These are phyloP conservation scores for Euplexia lucipara DNA, from an alignment of 2,888 invertebrate species.

Conservation along the genomic window DNA sequence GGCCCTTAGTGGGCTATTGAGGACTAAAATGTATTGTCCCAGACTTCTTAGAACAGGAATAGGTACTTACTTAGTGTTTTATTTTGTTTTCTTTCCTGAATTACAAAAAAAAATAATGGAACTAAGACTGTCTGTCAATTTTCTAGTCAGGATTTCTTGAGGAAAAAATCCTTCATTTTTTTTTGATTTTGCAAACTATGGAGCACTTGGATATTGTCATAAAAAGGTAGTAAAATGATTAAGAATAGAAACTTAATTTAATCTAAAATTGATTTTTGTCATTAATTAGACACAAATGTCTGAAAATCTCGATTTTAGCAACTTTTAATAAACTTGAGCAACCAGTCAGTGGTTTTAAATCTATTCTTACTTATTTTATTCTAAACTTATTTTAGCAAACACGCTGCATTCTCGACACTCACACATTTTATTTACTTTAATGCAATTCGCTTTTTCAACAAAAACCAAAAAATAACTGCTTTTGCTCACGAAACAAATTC, in stretches of 20 bases:
- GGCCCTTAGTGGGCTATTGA: slow-evolving; percentile 38
- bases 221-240: not conserved
- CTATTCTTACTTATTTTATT: too few species aligned
- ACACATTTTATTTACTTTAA: slow-evolving; percentile 10
- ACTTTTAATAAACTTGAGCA: not conserved
- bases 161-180: not conserved
- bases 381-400: slow-evolving; percentile 42
- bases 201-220: not conserved
- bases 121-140: not conserved
- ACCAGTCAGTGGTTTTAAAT: not conserved
- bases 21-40: slow-evolving; percentile 17
- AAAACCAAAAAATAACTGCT: slow-evolving; percentile 58
- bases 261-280: not conserved
- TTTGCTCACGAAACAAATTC: slow-evolving; percentile 84
- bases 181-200: not conserved
- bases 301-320: too few species aligned
- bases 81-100: not conserved
- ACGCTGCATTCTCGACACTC: not conserved
- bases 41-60: not conserved
- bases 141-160: not conserved
- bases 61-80: too few species aligned
- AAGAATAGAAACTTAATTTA: not conserved
- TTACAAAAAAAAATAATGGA: not conserved
- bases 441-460: slow-evolving; percentile 18
- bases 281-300: too few species aligned